Evolutionary conservation across 2,797 vertebrate species (phyloP), one percentile per base, ranked within the genome.

Genomic region (Staurois parvus): DNA sequence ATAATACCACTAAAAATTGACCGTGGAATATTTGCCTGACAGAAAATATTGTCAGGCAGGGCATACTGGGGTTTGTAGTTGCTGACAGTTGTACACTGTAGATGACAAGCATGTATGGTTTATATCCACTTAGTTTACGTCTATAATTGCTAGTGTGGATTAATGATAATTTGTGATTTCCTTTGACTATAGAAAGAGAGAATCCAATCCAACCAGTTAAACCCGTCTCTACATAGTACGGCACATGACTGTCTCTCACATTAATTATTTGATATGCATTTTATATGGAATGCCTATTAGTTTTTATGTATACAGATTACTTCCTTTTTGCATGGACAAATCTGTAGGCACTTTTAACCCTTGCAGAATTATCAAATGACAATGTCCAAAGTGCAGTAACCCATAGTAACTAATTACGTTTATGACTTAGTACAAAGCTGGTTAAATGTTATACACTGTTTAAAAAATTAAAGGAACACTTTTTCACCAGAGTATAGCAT

Each of bases 181-280:
- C 64, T 40, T 67, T 85, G 78, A 76, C 67, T 56, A 13, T 19
- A 70, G 52, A 9, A 28, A 9, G 9, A 72, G 40, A 66, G 52
- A 81, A 86, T 86, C 73, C 12, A 34, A 76, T 48, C 52, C n/a
- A 77, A 72, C 84, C 72, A 32, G 84, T 32, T 62, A 24, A 69
- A 69, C 78, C 52, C 1, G 79, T 69, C 3, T 83, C 28, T 4
- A 5, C 1, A 11, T 26, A 48, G 21, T 21, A n/a, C 26, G 26
- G n/a, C 12, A 52, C 12, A 40, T 84, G 83, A 62, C 32, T 37
- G 30, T 28, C 67, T 8, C 26, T 42, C 26, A 40, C 42, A 78
- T 67, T 64, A 56, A 72, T 37, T 11, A 34, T 21, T 64, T 62
- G n/a, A 45, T 72, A 64, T 72, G 48, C 42, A 69, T 79, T 69